Conservation (phyloP, 2,888 invertebrate genomes). For the Mimas tiliae region DNA sequence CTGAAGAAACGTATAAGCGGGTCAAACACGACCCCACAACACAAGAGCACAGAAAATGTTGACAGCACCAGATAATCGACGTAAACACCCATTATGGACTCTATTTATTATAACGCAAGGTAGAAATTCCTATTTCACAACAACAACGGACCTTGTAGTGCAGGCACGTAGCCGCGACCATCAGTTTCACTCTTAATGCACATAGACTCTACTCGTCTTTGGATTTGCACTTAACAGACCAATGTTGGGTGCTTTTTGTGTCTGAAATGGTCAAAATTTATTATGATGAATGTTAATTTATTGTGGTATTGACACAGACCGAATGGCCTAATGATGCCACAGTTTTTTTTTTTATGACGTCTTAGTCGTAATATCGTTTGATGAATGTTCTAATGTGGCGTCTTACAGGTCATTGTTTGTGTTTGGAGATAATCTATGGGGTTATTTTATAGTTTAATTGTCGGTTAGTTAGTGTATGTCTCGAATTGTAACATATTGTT, state of each 20-base stretch:
- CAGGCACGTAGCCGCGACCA: constrained; percentile 34
- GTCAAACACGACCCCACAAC: constrained; percentile 52
- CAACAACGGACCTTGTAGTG: constrained; percentile 44
- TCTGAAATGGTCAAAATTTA: too few relatives aligned
- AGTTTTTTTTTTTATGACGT: too few relatives aligned
- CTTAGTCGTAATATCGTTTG: too few relatives aligned
- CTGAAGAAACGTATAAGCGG: constrained; percentile 70
- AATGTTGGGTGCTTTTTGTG: too few relatives aligned
- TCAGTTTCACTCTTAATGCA: background rate
- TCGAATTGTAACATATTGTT: background rate
- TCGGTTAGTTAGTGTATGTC: background rate
- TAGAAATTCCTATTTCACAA: constrained; percentile 35
- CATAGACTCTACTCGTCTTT: background rate
- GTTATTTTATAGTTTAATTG: constrained; percentile 7
- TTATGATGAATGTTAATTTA: too few relatives aligned
- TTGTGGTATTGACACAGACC: background rate
- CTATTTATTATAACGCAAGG: constrained; percentile 32
- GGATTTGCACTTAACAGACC: too few relatives aligned
- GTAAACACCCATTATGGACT: constrained; percentile 37
- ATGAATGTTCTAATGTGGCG: background rate
- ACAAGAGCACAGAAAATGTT: constrained; percentile 53
- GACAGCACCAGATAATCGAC: constrained; percentile 71
- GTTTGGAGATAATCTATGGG: background rate
- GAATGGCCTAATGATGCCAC: background rate
- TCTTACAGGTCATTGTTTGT: background rate